Evolutionary conservation across 2,113 vertebrate species (phyloP).

Genomic region (Silurus glanis): DNA sequence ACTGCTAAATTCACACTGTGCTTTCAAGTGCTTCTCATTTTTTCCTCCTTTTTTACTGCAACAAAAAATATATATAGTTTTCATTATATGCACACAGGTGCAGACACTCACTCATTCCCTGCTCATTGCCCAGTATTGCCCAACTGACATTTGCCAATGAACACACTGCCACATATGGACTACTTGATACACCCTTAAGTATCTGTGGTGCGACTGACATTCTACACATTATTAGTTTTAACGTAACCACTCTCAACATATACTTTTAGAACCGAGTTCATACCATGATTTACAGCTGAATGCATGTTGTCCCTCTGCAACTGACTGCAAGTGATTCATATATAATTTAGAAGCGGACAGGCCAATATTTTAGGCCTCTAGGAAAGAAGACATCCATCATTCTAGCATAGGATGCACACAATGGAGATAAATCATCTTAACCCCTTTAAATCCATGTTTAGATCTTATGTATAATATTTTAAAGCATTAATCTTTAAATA

Average conservation of each 20-base stretch:
- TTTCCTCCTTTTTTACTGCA: too few species aligned
- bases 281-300: background rate
- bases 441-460: background rate
- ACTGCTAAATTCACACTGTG: background rate
- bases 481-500: background rate
- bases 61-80: too few species aligned
- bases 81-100: too few species aligned
- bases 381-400: background rate
- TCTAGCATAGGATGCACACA: background rate
- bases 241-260: background rate
- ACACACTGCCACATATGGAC: too few species aligned
- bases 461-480: background rate
- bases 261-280: background rate
- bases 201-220: too few species aligned
- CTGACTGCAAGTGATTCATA: background rate
- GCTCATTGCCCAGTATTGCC: background rate
- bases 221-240: too few species aligned
- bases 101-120: background rate
- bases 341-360: background rate
- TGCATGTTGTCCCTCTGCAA: background rate
- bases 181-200: too few species aligned
- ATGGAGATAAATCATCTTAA: background rate
- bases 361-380: background rate
- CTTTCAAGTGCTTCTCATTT: too few species aligned
- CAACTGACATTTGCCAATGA: too few species aligned